Conservation (phyloP, 1,140 invertebrate genomes). For the Euura lappo region DNA sequence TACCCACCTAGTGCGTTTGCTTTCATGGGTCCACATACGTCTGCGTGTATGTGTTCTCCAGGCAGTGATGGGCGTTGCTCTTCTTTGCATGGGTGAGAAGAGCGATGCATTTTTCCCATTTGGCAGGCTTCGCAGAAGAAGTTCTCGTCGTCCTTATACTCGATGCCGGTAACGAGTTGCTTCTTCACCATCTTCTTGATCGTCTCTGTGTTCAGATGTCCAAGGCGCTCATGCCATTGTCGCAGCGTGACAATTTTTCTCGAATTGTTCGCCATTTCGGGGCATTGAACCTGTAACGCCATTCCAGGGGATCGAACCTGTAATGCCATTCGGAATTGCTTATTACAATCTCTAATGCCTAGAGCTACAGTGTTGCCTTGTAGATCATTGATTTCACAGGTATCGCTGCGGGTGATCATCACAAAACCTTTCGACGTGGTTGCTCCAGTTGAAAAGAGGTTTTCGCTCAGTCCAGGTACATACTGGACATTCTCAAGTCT, state of each 20-base stretch:
- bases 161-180: conserved; percentile 22
- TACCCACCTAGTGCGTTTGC: conserved; percentile 44
- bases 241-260: no score
- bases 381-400: conserved; percentile 20
- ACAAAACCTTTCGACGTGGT: conserved; percentile 22
- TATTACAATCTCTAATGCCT: conserved; percentile 16
- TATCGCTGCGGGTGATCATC: conserved; percentile 19
- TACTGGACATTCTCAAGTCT: conserved; percentile 21
- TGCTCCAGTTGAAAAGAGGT: conserved; percentile 30
- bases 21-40: no score
- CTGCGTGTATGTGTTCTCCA: conserved; percentile 38
- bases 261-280: no score
- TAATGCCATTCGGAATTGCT: conserved; percentile 19
- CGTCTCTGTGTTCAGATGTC: conserved; percentile 22
- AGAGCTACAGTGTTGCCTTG: conserved; percentile 24
- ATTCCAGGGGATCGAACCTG: conserved; percentile 7
- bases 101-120: conserved; percentile 38
- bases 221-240: no score
- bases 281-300: no score
- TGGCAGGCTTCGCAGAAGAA: no score
- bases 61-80: conserved; percentile 38
- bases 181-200: conserved; percentile 28
- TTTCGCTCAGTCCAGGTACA: conserved; percentile 21
- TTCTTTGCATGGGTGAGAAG: conserved; percentile 40
- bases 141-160: conserved; percentile 35